Conservation (phyloP, 2,888 invertebrate genomes). For the Phyllotreta cruciferae region DNA sequence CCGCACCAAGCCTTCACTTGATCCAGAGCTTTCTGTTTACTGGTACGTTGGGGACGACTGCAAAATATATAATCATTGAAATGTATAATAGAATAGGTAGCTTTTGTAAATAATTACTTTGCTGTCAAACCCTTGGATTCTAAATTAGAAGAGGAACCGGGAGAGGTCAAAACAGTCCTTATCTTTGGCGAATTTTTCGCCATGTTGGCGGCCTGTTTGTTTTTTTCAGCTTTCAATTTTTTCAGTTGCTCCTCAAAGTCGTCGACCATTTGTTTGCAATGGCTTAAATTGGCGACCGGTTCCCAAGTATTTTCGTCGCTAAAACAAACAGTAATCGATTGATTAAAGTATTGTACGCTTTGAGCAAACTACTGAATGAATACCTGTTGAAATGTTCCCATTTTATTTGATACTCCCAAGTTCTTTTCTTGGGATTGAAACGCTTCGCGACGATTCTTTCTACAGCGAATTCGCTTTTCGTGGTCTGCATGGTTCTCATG, state of each 20-base stretch:
- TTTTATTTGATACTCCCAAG: conserved; percentile 83
- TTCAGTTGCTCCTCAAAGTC: conserved; percentile 82
- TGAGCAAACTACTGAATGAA: neutral
- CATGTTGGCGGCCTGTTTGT: conserved; percentile 56
- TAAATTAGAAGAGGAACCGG: conserved; percentile 18
- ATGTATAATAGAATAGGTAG: neutral
- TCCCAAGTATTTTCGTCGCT: conserved; percentile 88
- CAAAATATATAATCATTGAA: conserved; percentile 29
- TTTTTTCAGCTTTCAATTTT: conserved; percentile 66
- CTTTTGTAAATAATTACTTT: conserved; percentile 15
- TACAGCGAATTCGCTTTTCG: conserved; percentile 71
- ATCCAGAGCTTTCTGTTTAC: conserved; percentile 81
- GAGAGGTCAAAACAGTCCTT: conserved; percentile 5
- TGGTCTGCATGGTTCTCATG: conserved; percentile 41
- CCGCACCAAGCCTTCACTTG: conserved; percentile 88
- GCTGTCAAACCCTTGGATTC: conserved; percentile 3
- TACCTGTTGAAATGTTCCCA: conserved; percentile 81
- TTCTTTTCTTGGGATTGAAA: conserved; percentile 77
- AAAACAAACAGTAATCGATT: conserved; percentile 26
- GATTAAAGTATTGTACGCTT: conserved; percentile 14
- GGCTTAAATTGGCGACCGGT: conserved; percentile 76
- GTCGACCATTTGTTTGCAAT: conserved; percentile 78
- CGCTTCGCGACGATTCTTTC: conserved; percentile 86
- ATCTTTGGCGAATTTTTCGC: conserved; percentile 30
- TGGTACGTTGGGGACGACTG: conserved; percentile 76